These are phyloP conservation scores for Amblyopsis hoosieri DNA, from an alignment of 2,797 vertebrate genomes.

Conservation along the genomic window DNA sequence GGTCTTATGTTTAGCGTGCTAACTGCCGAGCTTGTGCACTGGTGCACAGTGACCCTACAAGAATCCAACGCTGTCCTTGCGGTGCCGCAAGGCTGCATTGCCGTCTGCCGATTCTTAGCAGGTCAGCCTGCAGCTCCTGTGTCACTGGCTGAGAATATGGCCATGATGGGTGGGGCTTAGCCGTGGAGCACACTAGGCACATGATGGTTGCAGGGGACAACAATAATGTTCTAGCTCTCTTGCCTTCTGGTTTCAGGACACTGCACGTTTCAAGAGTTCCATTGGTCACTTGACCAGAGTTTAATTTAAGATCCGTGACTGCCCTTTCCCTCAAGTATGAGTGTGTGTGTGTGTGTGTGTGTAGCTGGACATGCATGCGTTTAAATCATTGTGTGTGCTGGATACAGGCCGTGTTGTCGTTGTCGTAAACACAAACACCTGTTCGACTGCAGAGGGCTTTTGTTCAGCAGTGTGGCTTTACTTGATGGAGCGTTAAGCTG, in stretches of 20 bases:
- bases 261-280: conserved; percentile 60
- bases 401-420: conserved; percentile 29
- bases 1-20: no score
- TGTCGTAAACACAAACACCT: conserved; percentile 42
- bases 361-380: conserved; percentile 10
- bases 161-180: conserved; percentile 26
- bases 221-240: conserved; percentile 19
- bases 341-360: conserved; percentile 4
- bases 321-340: conserved; percentile 51
- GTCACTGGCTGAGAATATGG: conserved; percentile 43
- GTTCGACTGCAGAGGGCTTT: conserved; percentile 32
- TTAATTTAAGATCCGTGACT: conserved; percentile 71
- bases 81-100: background rate
- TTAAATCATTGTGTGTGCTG: background rate
- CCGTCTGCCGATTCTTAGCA: conserved; percentile 57
- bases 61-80: conserved; percentile 19
- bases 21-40: background rate
- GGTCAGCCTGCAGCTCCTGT: conserved; percentile 72
- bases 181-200: conserved; percentile 55
- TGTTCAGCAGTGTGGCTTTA: background rate
- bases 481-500: background rate
- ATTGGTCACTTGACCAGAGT: conserved; percentile 76
- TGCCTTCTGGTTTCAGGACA: conserved; percentile 63
- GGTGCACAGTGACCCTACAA: conserved; percentile 27
- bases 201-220: conserved; percentile 58